phyloP scores from a whole-genome alignment of 2,797 vertebrate genomes.

The Strix occidentalis region DNA sequence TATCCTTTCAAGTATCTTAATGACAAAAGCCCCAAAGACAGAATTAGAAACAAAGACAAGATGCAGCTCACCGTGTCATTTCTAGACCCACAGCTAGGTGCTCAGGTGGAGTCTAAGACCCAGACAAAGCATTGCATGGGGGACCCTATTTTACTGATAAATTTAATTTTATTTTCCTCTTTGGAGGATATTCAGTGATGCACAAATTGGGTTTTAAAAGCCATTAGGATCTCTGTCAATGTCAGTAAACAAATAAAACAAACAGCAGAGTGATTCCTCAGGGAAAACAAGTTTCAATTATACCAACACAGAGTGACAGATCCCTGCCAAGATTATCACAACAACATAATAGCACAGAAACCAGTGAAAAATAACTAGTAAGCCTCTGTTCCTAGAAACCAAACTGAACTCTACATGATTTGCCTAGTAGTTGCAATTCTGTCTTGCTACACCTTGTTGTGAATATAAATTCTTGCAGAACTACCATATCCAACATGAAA shows the following conservation, averaged over 20 bases:
- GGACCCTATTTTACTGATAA: conserved; percentile 50
- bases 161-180: conserved; percentile 68
- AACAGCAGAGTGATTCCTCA: conserved; percentile 63
- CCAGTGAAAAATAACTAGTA: conserved; percentile 57
- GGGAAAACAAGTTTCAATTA: conserved; percentile 74
- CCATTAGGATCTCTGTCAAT: conserved; percentile 72
- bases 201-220: conserved; percentile 74
- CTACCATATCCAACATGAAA: background rate
- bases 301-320: conserved; percentile 62
- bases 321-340: conserved; percentile 70
- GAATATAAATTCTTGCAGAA: background rate
- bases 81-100: background rate
- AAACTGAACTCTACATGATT: conserved; percentile 4
- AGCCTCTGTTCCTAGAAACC: conserved; percentile 31
- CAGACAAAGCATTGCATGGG: conserved; percentile 18
- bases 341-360: conserved; percentile 61
- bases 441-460: background rate
- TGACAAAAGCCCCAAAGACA: background rate
- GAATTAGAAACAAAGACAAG: background rate
- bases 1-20: conserved; percentile 9
- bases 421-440: background rate
- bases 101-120: conserved; percentile 3
- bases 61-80: background rate
- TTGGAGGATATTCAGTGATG: conserved; percentile 67
- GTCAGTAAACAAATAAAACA: conserved; percentile 75